Percentiles rank a stretch among this genome's conserved stretches.
Evolutionary conservation across 2,888 invertebrate species (phyloP).

Genomic region (Muschampia plurimacula): DNA sequence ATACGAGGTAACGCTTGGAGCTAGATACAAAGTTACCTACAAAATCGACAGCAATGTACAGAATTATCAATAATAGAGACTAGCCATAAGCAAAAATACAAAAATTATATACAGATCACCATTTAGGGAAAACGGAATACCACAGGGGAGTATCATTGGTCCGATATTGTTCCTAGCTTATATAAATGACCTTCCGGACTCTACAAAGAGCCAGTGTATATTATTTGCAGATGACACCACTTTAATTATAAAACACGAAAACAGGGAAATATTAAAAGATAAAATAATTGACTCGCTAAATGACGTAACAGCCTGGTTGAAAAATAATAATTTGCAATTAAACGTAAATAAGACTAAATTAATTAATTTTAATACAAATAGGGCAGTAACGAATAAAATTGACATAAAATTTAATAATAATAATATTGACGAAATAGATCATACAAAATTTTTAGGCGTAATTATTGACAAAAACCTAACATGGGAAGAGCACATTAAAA

Average conservation of each 20-base stretch:
- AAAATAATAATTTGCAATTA: conserved; percentile 13
- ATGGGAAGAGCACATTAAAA: conserved; percentile 14
- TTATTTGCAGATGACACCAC: conserved; percentile 21
- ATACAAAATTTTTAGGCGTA: conserved; percentile 12
- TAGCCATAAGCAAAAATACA: background rate
- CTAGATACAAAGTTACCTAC: conserved; percentile 18
- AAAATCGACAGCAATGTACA: conserved; percentile 29
- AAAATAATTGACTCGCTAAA: background rate
- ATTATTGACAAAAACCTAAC: background rate
- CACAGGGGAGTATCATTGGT: conserved; percentile 30
- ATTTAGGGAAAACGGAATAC: conserved; percentile 11
- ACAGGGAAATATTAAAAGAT: background rate
- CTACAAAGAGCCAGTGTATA: conserved; percentile 14
- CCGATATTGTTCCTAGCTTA: conserved; percentile 19
- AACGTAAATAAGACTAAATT: conserved; percentile 12
- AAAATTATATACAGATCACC: conserved; percentile 5
- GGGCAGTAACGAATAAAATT: background rate
- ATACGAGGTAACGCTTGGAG: conserved; percentile 26
- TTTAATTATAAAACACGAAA: conserved; percentile 7
- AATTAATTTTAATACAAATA: conserved; percentile 15
- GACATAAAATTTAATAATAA: conserved; percentile 4
- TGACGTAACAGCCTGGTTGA: background rate
- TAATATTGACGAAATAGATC: background rate
- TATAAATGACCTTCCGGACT: conserved; percentile 17
- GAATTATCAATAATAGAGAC: conserved; percentile 49